Evolutionary conservation across 2,113 vertebrate species (phyloP).

Genomic region (Spheniscus mendiculus): DNA sequence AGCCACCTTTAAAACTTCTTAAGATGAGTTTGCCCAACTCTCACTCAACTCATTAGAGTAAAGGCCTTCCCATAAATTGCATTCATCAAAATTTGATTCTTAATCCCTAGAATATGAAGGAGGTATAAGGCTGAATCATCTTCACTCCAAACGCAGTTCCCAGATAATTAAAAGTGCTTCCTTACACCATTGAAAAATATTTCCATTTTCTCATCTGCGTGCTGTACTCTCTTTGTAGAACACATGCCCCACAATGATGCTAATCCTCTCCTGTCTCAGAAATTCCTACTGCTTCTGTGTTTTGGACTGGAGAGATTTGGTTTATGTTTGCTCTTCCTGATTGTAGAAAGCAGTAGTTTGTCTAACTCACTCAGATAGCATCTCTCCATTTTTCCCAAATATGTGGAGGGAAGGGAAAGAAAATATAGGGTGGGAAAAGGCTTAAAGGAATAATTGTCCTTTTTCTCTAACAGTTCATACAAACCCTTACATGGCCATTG

Average conservation of each 20-base stretch:
- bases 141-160: not conserved
- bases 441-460: not conserved
- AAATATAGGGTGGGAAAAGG: not conserved
- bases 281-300: not conserved
- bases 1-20: not conserved
- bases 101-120: not conserved
- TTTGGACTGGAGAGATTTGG: not conserved
- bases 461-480: not conserved
- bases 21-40: not conserved
- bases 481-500: not conserved
- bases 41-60: not conserved
- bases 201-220: not conserved
- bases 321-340: not conserved
- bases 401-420: not conserved
- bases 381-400: not conserved
- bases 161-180: not conserved
- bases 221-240: not conserved
- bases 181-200: not conserved
- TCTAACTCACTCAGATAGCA: not conserved
- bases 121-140: not conserved
- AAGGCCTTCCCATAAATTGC: not conserved
- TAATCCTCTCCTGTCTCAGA: not conserved
- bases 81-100: not conserved
- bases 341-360: not conserved
- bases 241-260: not conserved